Evolutionary conservation across 1,140 invertebrate genomes (phyloP).

Genomic region (Drosophila bifasciata): DNA sequence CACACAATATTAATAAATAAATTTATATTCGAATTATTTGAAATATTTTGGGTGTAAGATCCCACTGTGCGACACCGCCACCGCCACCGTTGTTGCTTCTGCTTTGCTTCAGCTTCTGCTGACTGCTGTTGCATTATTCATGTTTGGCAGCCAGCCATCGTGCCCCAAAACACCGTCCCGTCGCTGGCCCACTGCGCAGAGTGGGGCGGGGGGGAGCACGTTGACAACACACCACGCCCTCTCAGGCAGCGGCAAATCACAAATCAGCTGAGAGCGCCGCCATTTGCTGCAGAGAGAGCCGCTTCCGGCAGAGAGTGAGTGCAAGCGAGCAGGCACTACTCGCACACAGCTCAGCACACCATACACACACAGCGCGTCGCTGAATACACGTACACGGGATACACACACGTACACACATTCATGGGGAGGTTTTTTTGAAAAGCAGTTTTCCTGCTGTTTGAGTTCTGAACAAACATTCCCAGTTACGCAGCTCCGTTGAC

Average conservation of each 20-base stretch:
- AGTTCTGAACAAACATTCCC: constrained; percentile 61
- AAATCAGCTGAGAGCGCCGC: constrained; percentile 78
- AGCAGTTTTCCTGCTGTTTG: constrained; percentile 33
- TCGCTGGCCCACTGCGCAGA: constrained; percentile 6
- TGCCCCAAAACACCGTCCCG: constrained; percentile 30
- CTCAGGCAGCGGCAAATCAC: constrained; percentile 42
- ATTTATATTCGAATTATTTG: constrained; percentile 4
- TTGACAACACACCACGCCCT: constrained; percentile 70
- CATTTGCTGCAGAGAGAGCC: constrained; percentile 61
- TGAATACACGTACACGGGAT: not conserved
- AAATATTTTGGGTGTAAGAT: constrained; percentile 21
- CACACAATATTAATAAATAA: too few relatives aligned
- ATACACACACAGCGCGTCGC: not conserved
- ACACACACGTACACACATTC: constrained; percentile 3
- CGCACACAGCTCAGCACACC: constrained; percentile 6
- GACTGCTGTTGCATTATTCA: constrained; percentile 73
- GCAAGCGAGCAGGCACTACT: constrained; percentile 25
- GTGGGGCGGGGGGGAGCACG: constrained; percentile 15
- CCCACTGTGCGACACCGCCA: constrained; percentile 12
- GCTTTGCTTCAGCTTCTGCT: constrained; percentile 17
- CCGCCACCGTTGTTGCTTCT: constrained; percentile 23
- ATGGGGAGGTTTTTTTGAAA: constrained; percentile 24
- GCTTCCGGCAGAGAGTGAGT: constrained; percentile 4
- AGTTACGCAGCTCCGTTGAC: constrained; percentile 68
- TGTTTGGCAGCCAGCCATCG: constrained; percentile 67